Evolutionary conservation across 2,888 invertebrate species (phyloP).

Genomic region (Ariolimax columbianus): DNA sequence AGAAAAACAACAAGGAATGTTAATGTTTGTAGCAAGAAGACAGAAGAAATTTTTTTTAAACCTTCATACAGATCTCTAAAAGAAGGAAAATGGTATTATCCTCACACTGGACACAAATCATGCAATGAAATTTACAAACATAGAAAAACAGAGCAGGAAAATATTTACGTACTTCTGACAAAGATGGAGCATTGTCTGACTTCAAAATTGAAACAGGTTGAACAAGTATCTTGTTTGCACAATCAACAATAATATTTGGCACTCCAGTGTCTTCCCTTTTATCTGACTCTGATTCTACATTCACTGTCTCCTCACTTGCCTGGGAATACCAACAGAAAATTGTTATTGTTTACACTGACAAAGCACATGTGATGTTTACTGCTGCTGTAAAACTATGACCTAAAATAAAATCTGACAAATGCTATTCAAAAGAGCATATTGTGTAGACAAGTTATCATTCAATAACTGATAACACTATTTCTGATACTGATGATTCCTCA

Average conservation of each 20-base stretch:
- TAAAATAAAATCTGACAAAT: not conserved
- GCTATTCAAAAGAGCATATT: too few relatives aligned
- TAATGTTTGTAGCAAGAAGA: too few relatives aligned
- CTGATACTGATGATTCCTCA: too few relatives aligned
- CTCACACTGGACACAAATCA: not conserved
- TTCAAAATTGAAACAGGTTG: constrained; percentile 59
- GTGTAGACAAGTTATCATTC: too few relatives aligned
- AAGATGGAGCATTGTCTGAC: constrained; percentile 65
- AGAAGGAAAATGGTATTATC: not conserved
- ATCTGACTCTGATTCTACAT: constrained; percentile 59
- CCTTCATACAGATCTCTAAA: too few relatives aligned
- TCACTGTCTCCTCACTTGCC: constrained; percentile 56
- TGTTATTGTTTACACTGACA: not conserved
- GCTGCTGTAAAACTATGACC: not conserved
- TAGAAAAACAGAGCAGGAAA: not conserved
- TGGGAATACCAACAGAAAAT: constrained; percentile 50
- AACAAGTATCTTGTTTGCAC: constrained; percentile 61
- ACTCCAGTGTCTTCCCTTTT: constrained; percentile 75
- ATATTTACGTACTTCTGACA: constrained; percentile 67
- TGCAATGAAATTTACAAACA: not conserved
- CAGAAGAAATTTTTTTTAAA: too few relatives aligned
- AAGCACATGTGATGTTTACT: not conserved
- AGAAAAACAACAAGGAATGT: too few relatives aligned
- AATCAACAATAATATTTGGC: constrained; percentile 75
- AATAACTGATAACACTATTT: too few relatives aligned